These are phyloP conservation scores for Acanthisitta chloris DNA, from an alignment of 2,113 vertebrate genomes.

Conservation along the genomic window DNA sequence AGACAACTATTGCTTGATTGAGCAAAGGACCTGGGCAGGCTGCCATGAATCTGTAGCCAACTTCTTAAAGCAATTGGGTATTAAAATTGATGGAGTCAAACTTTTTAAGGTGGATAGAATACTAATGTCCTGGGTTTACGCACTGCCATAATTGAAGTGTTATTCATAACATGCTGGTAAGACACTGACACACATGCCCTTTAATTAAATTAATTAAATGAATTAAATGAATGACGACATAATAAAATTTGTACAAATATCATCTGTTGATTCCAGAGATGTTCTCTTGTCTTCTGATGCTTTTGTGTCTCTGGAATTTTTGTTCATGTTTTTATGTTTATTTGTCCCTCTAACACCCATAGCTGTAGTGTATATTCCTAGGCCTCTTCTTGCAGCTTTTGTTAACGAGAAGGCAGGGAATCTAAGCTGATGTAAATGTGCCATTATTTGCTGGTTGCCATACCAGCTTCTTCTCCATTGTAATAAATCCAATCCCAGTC, in stretches of 20 bases:
- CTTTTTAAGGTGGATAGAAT: slow-evolving; percentile 70
- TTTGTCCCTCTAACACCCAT: rapidly evolving
- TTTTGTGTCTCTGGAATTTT: neutral
- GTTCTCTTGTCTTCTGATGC: neutral
- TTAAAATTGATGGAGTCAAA: slow-evolving; percentile 70
- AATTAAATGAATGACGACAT: no score
- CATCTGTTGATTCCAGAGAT: neutral
- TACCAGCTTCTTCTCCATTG: neutral
- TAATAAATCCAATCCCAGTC: neutral
- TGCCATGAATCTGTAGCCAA: slow-evolving; percentile 70
- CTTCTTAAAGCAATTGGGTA: slow-evolving; percentile 65
- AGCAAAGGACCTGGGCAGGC: slow-evolving; percentile 64
- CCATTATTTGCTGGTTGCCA: neutral
- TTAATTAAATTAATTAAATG: slow-evolving; percentile 44
- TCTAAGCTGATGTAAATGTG: neutral
- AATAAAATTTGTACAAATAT: neutral
- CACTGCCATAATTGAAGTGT: slow-evolving; percentile 45
- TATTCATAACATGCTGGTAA: slow-evolving; percentile 10
- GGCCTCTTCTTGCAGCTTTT: neutral
- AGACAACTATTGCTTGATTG: slow-evolving; percentile 64
- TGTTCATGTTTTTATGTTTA: neutral
- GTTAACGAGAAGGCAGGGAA: neutral
- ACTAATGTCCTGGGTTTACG: slow-evolving; percentile 40
- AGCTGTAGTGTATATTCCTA: neutral
- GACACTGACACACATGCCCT: neutral